Base-by-base conservation (phyloP, 2,113 vertebrate species). In the Acrocephalus arundinaceus region DNA sequence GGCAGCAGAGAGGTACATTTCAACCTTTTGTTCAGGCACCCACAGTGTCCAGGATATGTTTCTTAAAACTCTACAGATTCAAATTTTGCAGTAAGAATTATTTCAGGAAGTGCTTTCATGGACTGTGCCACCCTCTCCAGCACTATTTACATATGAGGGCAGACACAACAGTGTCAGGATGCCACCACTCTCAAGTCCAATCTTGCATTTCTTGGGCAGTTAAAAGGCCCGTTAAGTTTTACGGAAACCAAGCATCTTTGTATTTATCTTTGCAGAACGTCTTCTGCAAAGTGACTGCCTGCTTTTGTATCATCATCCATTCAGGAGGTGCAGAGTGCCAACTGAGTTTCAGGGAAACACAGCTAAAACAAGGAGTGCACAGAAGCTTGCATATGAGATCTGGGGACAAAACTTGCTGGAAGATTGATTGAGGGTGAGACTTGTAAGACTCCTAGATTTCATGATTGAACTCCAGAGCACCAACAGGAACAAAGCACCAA, bases 101-200 rank as follows among this genome's bases (percentile, higher is more conserved):
- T 48, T 59, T 85, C 46, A 49, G 70, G 22, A 90, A 81, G 13
- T 52, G 48, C 35, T 52, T 51, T 37, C 20, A 20, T 3, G 28
- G 52, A 39, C 74, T 52, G 24, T 35, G 35, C 41, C 41, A 37
- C 17, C 15, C 52, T 63, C 62, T 52, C 4, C 31, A 46, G 65
- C 2, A 58, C 18, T 8, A 2, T 31, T 31, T 57, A 24, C 13
- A 0, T 22, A 15, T 10, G 8, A 74, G 17, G 15, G 28, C 25
- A 73, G 43, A 71, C 43, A 68, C 9, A 11, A 48, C 9, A 15
- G 25, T 49, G 46, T n/a, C 45, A 19, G 46, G 2, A 0, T 15
- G 46, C 0, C 1, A 25, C 37, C 10, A 8, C 62, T 51, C 59
- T n/a, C 0, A 55, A 83, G 78, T n/a, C 67, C 49, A 62, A 1